Base-by-base conservation (phyloP, 2,113 vertebrate species). In the Chlamydotis undulata region DNA sequence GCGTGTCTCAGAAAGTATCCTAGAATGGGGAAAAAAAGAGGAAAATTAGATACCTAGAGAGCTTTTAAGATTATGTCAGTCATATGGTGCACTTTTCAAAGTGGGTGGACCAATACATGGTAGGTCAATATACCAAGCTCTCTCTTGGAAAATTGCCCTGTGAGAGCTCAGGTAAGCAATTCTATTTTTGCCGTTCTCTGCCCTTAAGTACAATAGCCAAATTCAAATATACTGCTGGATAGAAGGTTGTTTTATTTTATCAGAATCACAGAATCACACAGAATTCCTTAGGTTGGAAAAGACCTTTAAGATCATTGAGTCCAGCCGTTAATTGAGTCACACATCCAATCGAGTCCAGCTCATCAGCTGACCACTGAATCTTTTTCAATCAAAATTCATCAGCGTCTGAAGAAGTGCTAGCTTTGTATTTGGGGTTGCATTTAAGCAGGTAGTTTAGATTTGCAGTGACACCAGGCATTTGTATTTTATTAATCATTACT, bases 21-120 rank as follows among this genome's bases (percentile, higher is more conserved):
- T 98, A 87, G 21, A 97, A 76, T 6, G 37, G 77, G 25, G 74
- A 73, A 83, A 93, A 93, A 67, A 64, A 97, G 56, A 92, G 31
- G n/a, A 63, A 78, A 87, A 67, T 95, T 55, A 43, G 69, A 39
- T 19, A 19, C 9, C 25, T 50, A 53, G 11, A 52, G 14, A 65
- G 23, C 59, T 77, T 53, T 64, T 31, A 61, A 19, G 14, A 37
- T 19, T 28, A 1, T 22, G 31, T 31, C 18, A 24, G 19, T 47
- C 39, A 33, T 17, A 15, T 14, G 0, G 9, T 24, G n/a, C 22
- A 1, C 43, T 76, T 33, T 6, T 67, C 65, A 55, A 60, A 63
- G 52, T 73, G 28, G 19, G 15, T 75, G n/a, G 47, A 59, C 16
- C 47, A 17, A 1, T 19, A 2, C 3, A 1, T 10, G 15, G 21